These are phyloP conservation scores for Propsilocerus akamusi DNA, from an alignment of 1,140 invertebrate genomes.

Conservation along the genomic window DNA sequence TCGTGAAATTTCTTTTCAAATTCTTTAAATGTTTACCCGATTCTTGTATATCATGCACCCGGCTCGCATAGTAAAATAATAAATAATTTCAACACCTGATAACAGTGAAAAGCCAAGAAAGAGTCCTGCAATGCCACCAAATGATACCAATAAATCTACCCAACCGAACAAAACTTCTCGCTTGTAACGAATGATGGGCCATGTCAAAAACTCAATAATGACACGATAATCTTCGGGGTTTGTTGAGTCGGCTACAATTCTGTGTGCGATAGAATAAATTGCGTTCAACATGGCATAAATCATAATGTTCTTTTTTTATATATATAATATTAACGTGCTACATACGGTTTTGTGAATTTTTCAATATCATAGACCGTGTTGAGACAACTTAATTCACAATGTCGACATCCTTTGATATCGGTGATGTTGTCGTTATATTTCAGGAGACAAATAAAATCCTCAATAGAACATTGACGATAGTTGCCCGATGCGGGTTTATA, in stretches of 20 bases:
- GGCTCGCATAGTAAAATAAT: conserved; percentile 48
- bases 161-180: conserved; percentile 57
- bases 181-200: conserved; percentile 54
- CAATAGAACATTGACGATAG: conserved; percentile 32
- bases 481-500: conserved; percentile 30
- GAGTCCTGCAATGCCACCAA: conserved; percentile 44
- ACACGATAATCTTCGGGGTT: conserved; percentile 1
- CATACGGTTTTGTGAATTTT: conserved; percentile 39
- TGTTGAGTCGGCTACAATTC: not conserved
- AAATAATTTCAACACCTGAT: conserved; percentile 48
- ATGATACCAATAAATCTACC: conserved; percentile 49
- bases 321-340: not conserved
- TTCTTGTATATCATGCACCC: conserved; percentile 36
- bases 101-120: conserved; percentile 56
- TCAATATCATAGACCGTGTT: conserved; percentile 55
- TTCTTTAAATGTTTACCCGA: conserved; percentile 10
- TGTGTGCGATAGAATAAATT: too few species aligned
- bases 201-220: conserved; percentile 36
- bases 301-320: not conserved
- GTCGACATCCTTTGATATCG: conserved; percentile 33
- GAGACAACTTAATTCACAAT: conserved; percentile 45
- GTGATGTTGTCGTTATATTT: conserved; percentile 27
- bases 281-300: too few species aligned
- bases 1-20: not conserved
- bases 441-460: conserved; percentile 35